Base-by-base conservation (phyloP, 2,888 invertebrate species). In the Ophonus ardosiacus region DNA sequence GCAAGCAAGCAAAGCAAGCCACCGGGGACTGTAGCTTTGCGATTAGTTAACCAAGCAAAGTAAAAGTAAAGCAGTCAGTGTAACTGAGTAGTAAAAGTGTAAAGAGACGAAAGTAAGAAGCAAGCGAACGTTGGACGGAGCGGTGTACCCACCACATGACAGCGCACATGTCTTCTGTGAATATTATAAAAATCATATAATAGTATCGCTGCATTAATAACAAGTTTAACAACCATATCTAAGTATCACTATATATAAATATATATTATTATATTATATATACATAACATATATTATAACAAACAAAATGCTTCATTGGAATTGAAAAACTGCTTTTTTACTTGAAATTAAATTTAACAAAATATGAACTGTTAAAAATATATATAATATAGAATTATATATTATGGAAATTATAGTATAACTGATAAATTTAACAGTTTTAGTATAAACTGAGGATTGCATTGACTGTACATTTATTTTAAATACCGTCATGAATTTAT, bases 301-400 rank as follows among this genome's bases (percentile, higher is more conserved):
- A 85, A 81, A 85, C 84, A 86, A 88, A 89, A 90, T 90, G 91
- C 91, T 91, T 91, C 88, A 91, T 91, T 91, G 91, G 91, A 91
- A 91, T 91, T 91, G 91, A 91, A 88, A 89, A 91, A 90, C 89
- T 89, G 91, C 91, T 91, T 91, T 91, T 91, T 91, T 91, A 91
- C 90, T 90, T 90, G 89, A 90, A 85, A 87, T 86, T 89, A 89
- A 87, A 87, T 87, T 87, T 88, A 87, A 88, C 86, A 87, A 87
- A 87, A 87, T 87, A 87, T 87, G 86, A 87, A 86, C 86, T 87
- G 81, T 85, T 84, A 85, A 87, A 86, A 86, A 86, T 86, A 86
- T 79, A 86, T 86, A 86, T 82, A 86, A 86, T 86, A 87, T 86
- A 86, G 84, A 84, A 84, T 84, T 84, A 84, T 84, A 84, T 78